Evolutionary conservation across 1,140 invertebrate genomes (phyloP), one percentile per base, ranked within the genome.

Genomic region (Pseudomyrmex sp.): DNA sequence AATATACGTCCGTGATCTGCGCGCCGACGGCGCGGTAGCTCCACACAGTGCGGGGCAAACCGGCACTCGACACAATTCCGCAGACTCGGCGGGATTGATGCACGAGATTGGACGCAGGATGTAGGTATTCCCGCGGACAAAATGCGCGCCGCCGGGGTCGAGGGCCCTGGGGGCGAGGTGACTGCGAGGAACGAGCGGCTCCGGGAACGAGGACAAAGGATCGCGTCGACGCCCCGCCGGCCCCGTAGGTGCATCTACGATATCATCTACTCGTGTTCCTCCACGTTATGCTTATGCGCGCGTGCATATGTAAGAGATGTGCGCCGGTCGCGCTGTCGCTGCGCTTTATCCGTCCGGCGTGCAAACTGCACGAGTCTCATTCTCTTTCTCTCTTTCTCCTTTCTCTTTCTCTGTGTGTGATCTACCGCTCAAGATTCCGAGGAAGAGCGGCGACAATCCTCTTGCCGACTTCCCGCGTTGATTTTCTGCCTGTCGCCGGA

Each of bases 251-350:
- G 92, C 91, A 92, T 91, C 90, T 88, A 87, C 90, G 93, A 93
- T 92, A 93, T 92, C 89, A 92, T 93, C 92, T 93, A 93, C 92
- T 90, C 90, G 90, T 94, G 92, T 94, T 94, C 94, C 91, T 93
- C 90, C 90, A 89, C 92, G 90, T 93, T 94, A 93, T 93, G 92
- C 91, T 92, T 92, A 92, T 92, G 90, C 90, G 74, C 87, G 86
- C 89, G 92, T 89, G 92, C 92, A 92, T 90, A 89, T 89, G 90
- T 91, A 80, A 85, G 73, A 77, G 77, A 74, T 76, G 61, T 68
- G 70, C 50, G 74, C 18, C 75, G 48, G 82, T 70, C 73, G 69
- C 65, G 48, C 48, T 58, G 70, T 72, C 46, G 84, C 63, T 58
- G 72, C 70, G 79, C 66, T 87, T 84, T 87, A 73, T 87, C 10